Conservation (phyloP, 2,797 vertebrate genomes). For the Ctenopoma kingsleyae region DNA sequence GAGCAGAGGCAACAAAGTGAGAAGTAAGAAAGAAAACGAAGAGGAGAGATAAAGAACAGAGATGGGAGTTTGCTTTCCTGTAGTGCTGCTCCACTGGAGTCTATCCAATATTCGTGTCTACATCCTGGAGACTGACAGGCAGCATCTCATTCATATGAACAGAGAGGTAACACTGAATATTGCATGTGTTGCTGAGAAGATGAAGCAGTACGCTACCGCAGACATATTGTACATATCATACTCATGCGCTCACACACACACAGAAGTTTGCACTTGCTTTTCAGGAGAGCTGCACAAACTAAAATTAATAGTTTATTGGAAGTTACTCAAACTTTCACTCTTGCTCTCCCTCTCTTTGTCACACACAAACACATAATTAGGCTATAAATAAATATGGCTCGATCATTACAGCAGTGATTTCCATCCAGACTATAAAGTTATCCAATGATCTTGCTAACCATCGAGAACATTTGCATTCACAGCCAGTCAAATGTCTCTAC, state of each 20-base stretch:
- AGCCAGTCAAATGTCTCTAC: slow-evolving; percentile 46
- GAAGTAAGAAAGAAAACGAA: neutral
- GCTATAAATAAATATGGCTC: slow-evolving; percentile 10
- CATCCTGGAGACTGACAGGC: slow-evolving; percentile 42
- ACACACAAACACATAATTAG: slow-evolving; percentile 1
- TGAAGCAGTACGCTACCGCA: slow-evolving; percentile 8
- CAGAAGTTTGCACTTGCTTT: neutral
- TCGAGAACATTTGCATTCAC: slow-evolving; percentile 54
- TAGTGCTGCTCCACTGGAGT: slow-evolving; percentile 21
- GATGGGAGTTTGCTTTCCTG: slow-evolving; percentile 14
- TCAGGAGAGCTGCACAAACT: slow-evolving; percentile 4
- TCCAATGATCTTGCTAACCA: slow-evolving; percentile 40
- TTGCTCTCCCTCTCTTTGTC: neutral
- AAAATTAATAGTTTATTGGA: slow-evolving; percentile 31
- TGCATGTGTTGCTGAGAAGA: slow-evolving; percentile 44
- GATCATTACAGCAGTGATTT: slow-evolving; percentile 31
- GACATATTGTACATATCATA: neutral
- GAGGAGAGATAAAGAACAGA: slow-evolving; percentile 1
- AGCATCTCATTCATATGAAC: slow-evolving; percentile 50
- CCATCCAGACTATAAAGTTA: slow-evolving; percentile 13
- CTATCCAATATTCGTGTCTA: slow-evolving; percentile 33
- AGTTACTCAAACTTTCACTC: neutral
- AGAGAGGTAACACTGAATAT: slow-evolving; percentile 51
- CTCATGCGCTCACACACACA: neutral
- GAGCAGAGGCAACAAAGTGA: neutral